phyloP scores from a whole-genome alignment of 2,797 vertebrate genomes.

The Leptodactylus fallax region DNA sequence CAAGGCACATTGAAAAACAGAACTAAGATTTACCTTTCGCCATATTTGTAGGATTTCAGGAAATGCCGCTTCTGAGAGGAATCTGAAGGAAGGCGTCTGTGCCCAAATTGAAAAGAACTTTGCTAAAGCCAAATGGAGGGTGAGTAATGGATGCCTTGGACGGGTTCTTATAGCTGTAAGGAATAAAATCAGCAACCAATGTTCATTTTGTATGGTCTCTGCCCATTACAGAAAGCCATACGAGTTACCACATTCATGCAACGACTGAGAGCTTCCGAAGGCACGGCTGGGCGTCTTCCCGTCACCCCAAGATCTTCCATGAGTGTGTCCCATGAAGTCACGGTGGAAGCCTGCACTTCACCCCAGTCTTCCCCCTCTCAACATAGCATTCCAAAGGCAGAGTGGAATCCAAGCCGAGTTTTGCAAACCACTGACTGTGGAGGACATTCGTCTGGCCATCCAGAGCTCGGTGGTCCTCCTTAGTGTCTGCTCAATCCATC shows the following conservation, averaged over 20 bases:
- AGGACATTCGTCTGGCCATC: constrained; percentile 29
- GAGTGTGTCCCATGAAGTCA: constrained; percentile 78
- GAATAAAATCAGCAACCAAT: not conserved
- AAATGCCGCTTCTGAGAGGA: constrained; percentile 86
- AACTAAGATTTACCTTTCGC: not conserved
- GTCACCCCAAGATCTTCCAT: constrained; percentile 71
- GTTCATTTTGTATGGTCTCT: not conserved
- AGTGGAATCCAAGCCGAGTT: not conserved
- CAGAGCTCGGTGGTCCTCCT: constrained; percentile 24
- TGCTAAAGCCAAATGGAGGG: constrained; percentile 90
- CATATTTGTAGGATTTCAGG: constrained; percentile 67
- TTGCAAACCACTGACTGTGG: not conserved
- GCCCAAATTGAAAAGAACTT: constrained; percentile 91
- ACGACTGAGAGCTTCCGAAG: constrained; percentile 81
- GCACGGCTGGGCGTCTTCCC: constrained; percentile 53
- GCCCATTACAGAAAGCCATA: constrained; percentile 82
- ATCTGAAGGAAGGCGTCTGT: constrained; percentile 86
- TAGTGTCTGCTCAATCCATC: not conserved
- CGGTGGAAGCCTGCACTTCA: constrained; percentile 73
- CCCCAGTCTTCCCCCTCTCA: constrained; percentile 33
- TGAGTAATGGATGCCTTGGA: constrained; percentile 67
- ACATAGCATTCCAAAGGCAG: not conserved
- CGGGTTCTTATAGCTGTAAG: not conserved
- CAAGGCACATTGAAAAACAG: not conserved
- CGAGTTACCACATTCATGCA: constrained; percentile 90